Evolutionary conservation across 2,113 vertebrate species (phyloP).

Genomic region (Casuarius casuarius): DNA sequence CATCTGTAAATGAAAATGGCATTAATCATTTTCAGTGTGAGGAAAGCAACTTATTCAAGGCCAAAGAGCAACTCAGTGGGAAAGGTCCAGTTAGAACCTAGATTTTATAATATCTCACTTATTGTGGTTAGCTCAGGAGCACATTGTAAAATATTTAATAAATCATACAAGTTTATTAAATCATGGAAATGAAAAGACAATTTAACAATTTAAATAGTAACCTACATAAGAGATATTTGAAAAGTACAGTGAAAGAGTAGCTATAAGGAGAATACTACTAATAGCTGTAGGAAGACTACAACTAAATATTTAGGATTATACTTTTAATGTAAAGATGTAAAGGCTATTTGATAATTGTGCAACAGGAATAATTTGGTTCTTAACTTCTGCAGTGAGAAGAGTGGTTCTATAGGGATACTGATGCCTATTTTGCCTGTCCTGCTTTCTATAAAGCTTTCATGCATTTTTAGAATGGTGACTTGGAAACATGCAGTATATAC

Average conservation of each 20-base stretch:
- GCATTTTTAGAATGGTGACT: background rate
- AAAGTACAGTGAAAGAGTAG: background rate
- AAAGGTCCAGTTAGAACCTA: background rate
- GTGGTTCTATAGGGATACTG: background rate
- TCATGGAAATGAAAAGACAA: background rate
- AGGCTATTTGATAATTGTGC: background rate
- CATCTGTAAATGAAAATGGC: background rate
- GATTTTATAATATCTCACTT: background rate
- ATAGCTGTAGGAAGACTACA: background rate
- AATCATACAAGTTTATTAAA: background rate
- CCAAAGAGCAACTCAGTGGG: background rate
- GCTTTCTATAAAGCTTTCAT: background rate
- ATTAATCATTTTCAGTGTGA: background rate
- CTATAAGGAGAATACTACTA: background rate
- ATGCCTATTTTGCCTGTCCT: background rate
- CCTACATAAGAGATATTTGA: background rate
- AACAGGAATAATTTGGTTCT: background rate
- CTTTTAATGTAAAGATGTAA: background rate
- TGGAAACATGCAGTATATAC: background rate
- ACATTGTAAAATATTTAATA: background rate
- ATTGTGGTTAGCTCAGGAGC: background rate
- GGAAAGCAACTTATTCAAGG: background rate
- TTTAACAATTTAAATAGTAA: background rate
- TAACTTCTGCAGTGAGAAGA: background rate
- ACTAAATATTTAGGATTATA: background rate